Base-by-base conservation (phyloP, 1,140 invertebrate species). In the Neodiprion virginianus region DNA sequence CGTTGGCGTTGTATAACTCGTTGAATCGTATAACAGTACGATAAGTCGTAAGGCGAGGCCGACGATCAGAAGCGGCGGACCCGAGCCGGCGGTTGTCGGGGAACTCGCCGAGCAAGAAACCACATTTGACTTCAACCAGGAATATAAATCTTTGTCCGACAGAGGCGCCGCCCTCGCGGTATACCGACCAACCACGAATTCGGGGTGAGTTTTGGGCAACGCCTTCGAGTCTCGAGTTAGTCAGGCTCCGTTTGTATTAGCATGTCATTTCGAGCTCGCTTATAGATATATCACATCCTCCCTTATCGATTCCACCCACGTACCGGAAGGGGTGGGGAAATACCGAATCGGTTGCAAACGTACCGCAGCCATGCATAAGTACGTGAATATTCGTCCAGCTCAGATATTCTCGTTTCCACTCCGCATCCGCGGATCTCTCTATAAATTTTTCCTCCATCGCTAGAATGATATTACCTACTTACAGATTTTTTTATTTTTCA, bases 111-210 rank as follows among this genome's bases (percentile, higher is more conserved):
- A 61, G 53, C 53, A 61, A 61, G 53, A 61, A 61, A 61, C 53
- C 53, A 61, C 53, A 61, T 61, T 61, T 61, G 53, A 61, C 53
- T 61, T 61, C 53, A 61, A 61, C 53, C 53, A 12, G 53, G 53
- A 61, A 61, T 61, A 61, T 61, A 61, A 61, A 61, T 61, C 53
- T 61, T 61, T 17, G 53, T 61, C 53, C 53, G 53, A 61, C 53
- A 61, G 53, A 61, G 53, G 53, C 53, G 53, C 53, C 53, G 53
- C 53, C 53, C n/a, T 61, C 53, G 53, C 53, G 53, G 53, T 61
- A 12, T 8, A 61, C n/a, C 53, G 53, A 61, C 53, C 53, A 61
- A 61, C 53, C 53, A 61, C 53, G 53, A 61, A 61, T 61, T 61
- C 53, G 8, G 53, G 53, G 53, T 61, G 53, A 61, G 11, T 61